Base-by-base conservation (phyloP, 2,888 invertebrate genomes). In the Lacanobia wlatinum region DNA sequence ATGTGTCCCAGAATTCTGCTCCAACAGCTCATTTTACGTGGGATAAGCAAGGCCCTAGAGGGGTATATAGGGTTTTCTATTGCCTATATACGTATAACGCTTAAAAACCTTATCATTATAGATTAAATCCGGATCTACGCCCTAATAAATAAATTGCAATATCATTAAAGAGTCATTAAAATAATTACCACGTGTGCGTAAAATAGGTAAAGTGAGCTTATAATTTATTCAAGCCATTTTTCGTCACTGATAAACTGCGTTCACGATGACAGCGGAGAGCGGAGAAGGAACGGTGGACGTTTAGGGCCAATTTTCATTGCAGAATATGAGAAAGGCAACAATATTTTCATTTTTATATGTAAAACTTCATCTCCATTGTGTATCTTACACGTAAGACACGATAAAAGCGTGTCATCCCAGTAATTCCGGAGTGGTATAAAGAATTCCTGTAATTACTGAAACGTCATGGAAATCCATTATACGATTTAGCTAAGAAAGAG, bases 211-310 rank as follows among this genome's bases (percentile, higher is more conserved):
- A 75, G 40, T 59, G 16, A 58, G 21, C 46, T 48, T 48, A 63
- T 74, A 75, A 70, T 70, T 70, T 65, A 76, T 75, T 76, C 46
- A 69, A 53, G 21, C 62, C 52, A 21, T 53, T 53, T 68, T 50
- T 52, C 61, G 38, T 52, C 63, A 68, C 58, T 12, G 3, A 21
- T 16, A 8, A n/a, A 34, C 21, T 14, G 43, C 4, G 50, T 3
- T 43, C 1, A 10, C 10, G 0, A 10, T 68, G 21, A 18, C 4
- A 58, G 34, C 69, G 69, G 7, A 0, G 6, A 16, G 28, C 12
- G 40, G 8, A 38, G 38, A 9, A 10, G 2, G 2, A 38, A n/a
- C n/a, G n/a, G n/a, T 0, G 7, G 40, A n/a, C 5, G 28, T 38
- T 61, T 6, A 14, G 14, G 0, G 0, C 5, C 0, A 21, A n/a